These are phyloP conservation scores for Scelioninae gen. 2 DNA, from an alignment of 2,888 invertebrate species.

Conservation along the genomic window DNA sequence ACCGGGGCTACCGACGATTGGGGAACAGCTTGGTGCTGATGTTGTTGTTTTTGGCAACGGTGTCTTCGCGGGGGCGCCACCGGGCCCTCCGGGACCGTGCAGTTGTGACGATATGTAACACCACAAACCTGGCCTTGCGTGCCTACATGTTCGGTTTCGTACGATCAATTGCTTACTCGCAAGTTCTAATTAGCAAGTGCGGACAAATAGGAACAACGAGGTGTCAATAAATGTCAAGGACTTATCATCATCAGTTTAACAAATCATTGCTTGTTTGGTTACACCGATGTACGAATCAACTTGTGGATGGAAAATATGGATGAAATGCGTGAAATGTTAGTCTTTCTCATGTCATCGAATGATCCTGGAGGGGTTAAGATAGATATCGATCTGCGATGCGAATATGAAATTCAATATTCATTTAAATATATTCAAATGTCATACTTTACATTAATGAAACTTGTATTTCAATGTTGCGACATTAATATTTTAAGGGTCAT, in stretches of 20 bases:
- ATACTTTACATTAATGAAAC: too few relatives aligned
- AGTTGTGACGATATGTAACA: slow-evolving; percentile 75
- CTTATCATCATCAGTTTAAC: slow-evolving; percentile 19
- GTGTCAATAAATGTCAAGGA: slow-evolving; percentile 29
- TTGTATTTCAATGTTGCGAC: too few relatives aligned
- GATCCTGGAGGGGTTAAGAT: not conserved
- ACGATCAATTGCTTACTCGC: slow-evolving; percentile 26
- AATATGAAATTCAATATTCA: slow-evolving; percentile 14
- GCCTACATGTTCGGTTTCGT: slow-evolving; percentile 68
- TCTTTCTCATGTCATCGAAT: not conserved
- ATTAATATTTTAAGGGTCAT: too few relatives aligned
- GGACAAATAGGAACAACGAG: slow-evolving; percentile 30
- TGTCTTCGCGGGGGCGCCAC: slow-evolving; percentile 73
- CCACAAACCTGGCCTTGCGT: slow-evolving; percentile 74
- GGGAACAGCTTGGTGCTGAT: slow-evolving; percentile 41
- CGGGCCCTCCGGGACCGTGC: slow-evolving; percentile 71
- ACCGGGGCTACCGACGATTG: slow-evolving; percentile 19
- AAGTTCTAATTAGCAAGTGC: slow-evolving; percentile 29
- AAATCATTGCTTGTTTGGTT: slow-evolving; percentile 24
- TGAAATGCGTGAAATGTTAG: slow-evolving; percentile 25
- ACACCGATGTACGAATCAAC: slow-evolving; percentile 9
- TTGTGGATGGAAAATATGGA: slow-evolving; percentile 45
- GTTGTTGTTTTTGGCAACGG: slow-evolving; percentile 68
- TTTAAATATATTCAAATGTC: too few relatives aligned
- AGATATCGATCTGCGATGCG: not conserved